Conservation (phyloP, 2,888 invertebrate species). For the Ornithoptera alexandrae region DNA sequence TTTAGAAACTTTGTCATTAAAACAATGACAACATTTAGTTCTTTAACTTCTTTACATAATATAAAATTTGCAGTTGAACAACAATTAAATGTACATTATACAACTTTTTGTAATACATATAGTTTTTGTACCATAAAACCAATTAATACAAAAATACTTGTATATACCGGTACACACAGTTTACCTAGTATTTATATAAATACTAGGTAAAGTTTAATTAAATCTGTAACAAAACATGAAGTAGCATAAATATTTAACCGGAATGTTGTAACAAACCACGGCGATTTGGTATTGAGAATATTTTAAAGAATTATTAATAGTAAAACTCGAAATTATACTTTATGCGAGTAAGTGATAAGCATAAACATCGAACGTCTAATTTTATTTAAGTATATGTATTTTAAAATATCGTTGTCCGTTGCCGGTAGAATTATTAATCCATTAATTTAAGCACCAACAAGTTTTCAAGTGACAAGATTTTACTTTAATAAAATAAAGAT, state of each 20-base stretch:
- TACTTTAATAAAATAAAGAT: constrained; percentile 1
- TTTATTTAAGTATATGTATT: neutral
- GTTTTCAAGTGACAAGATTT: neutral
- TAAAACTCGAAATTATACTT: no score
- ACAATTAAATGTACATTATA: neutral
- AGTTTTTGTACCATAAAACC: no score
- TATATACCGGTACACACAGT: no score
- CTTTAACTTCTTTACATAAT: neutral
- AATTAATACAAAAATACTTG: no score
- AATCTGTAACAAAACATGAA: neutral
- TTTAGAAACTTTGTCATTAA: neutral
- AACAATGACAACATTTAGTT: neutral
- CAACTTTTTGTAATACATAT: no score
- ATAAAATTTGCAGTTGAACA: neutral
- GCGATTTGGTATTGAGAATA: neutral
- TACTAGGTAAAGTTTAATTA: neutral
- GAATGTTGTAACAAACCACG: neutral
- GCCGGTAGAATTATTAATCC: neutral
- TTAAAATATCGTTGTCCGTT: neutral
- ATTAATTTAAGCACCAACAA: constrained; percentile 1
- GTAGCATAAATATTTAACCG: neutral
- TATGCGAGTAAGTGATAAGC: no score
- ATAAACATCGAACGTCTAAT: neutral
- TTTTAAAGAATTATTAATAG: neutral
- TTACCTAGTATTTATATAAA: neutral